Base-by-base conservation (phyloP, 2,888 invertebrate genomes). In the Papilio gigon region DNA sequence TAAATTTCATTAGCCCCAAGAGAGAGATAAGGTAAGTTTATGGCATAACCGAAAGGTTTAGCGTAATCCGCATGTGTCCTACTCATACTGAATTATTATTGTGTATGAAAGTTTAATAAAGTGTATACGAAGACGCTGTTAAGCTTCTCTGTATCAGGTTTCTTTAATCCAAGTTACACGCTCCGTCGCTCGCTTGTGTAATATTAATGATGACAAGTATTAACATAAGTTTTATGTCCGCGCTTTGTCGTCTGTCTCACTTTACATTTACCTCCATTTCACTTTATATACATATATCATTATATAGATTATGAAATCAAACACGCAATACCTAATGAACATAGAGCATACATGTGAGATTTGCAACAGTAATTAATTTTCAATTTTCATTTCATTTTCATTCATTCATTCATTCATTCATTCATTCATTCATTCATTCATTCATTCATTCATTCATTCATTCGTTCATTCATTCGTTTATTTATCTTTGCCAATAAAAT, bases 1-100 rank as follows among this genome's bases (percentile, higher is more conserved):
- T 69, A 69, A 65, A 69, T 69, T 69, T 69, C 65, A 69, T 69
- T 65, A 69, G 35, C 69, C 69, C 69, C 69, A 42, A 25, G 65
- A 61, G 69, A 59, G 69, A 65, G 65, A 69, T 69, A 69, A 69
- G 65, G 65, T 65, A 69, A 65, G 69, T 69, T 69, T 69, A 69
- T 69, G 61, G 69, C 69, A 69, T 65, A 69, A 69, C 65, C 61
- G 56, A 65, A 65, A 69, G 65, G 69, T 69, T 69, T 69, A 69
- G 61, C 61, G 61, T 69, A 69, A 69, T 69, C 69, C 69, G 69
- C 56, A 44, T 69, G 61, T 65, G 69, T 65, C 65, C 65, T 40
- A 50, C 68, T 60, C 69, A 33, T 30, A 44, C 44, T 65, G 61
- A 69, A 69, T 69, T 69, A 69, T 69, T 69, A 69, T 65, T 69